Base-by-base conservation (phyloP, 2,797 vertebrate species). In the Muscicapa striata region DNA sequence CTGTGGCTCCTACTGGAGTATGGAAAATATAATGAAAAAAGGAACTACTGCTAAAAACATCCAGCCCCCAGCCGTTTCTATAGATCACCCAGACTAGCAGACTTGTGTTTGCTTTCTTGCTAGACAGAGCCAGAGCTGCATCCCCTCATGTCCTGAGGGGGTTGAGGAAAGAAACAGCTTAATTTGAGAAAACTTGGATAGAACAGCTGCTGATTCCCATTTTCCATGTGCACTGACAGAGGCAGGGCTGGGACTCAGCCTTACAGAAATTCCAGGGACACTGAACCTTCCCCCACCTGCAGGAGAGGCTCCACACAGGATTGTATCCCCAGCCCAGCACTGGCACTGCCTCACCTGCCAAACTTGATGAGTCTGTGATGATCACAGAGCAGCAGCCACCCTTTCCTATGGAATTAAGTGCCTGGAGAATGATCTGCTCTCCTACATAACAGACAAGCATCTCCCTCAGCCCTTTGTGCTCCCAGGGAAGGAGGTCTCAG, bases 271-370 rank as follows among this genome's bases (percentile, higher is more conserved):
- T 9, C 15, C 15, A 38, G 49, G 51, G 80, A 32, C 51, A 49
- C 15, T 0, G 0, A 40, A 15, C 2, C 8, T 17, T 29, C 36
- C 51, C 29, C 67, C 9, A 13, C 5, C 11, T 3, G 5, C 15
- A 29, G 40, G 27, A 63, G 20, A 34, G 11, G 32, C 15, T 24
- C n/a, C 51, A 8, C 0, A 4, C 2, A 7, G 77, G 51, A 9
- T 27, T 17, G 2, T 2, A 10, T 4, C 18, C 5, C 21, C 18
- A 36, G 1, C 14, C 26, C 24, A 55, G 63, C 29, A 8, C 20
- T 6, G 41, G 58, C 54, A 15, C 64, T 30, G 59, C 69, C 83
- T 19, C 70, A 32, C 34, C 79, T 38, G 54, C 15, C 58, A 32
- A 29, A 29, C 11, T 27, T 11, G 45, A 13, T 0, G 1, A 14